Percentiles rank a stretch among this genome's conserved stretches.
These are phyloP conservation scores for Centrocercus urophasianus DNA, from an alignment of 2,113 vertebrate species.

Conservation along the genomic window DNA sequence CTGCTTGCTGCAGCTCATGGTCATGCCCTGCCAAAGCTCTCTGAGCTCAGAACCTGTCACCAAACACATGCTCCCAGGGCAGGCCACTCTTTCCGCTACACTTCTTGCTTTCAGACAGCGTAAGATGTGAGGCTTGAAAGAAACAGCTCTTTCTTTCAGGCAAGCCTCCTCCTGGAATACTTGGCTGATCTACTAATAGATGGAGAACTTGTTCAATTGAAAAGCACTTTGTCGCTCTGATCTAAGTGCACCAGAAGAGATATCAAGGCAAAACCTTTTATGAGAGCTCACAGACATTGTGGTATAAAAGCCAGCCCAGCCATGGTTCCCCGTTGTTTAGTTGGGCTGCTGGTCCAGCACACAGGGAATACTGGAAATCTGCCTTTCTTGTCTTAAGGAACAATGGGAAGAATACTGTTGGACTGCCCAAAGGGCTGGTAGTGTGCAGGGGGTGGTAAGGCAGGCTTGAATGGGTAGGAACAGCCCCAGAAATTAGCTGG, in stretches of 20 bases:
- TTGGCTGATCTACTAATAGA: background rate
- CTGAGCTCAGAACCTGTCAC: background rate
- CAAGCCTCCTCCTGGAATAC: background rate
- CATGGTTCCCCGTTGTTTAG: background rate
- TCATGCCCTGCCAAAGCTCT: background rate
- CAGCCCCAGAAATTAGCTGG: background rate
- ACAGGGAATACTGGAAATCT: background rate
- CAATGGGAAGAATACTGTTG: background rate
- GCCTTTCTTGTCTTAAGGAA: background rate
- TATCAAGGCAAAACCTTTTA: conserved; percentile 3
- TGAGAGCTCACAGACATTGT: background rate
- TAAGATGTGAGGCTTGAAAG: conserved; percentile 13
- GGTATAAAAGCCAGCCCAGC: background rate
- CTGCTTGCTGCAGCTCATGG: background rate
- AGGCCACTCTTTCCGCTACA: background rate
- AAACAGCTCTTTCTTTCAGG: background rate
- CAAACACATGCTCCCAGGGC: background rate
- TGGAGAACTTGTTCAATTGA: background rate
- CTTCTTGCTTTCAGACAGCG: background rate
- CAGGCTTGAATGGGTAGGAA: background rate
- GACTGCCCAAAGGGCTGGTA: background rate
- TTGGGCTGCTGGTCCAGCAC: background rate
- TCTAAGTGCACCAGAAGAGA: background rate
- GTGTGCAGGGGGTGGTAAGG: background rate
- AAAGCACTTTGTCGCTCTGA: conserved; percentile 35